Evolutionary conservation across 1,140 invertebrate genomes (phyloP), one percentile per base, ranked within the genome.

Genomic region (Aricia agestis): DNA sequence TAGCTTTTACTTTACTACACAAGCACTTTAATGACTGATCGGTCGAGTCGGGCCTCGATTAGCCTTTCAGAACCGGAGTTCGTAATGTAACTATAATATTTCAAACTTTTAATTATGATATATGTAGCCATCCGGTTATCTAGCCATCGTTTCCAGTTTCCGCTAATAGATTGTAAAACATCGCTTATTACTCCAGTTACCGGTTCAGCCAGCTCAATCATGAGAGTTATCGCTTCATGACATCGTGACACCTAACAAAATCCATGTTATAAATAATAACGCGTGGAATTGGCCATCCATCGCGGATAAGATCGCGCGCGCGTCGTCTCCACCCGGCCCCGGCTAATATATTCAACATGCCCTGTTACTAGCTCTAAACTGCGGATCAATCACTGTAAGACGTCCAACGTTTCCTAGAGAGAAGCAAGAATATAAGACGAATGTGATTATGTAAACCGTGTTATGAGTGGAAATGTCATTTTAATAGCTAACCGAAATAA

Each of bases 251-350:
- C 31, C 19, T 13, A 52, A 68, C 45, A 67, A 67, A 67, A 68
- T 68, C 57, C 52, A 68, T 57, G 31, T 68, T 68, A 58, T 68
- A n/a, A 68, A 31, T 68, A 57, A 68, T 52, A 3, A 52, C 45
- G 45, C 45, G 45, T 15, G 45, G 45, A 52, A 52, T 36, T 52
- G 45, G 45, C 45, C 45, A 52, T 52, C 45, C 45, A 15, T 52
- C 45, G 10, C 45, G 45, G 45, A 52, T 52, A 52, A 52, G 6
- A 52, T 52, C 45, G 45, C 45, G 45, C 45, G 45, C 45, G 9
- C 45, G 45, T 42, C 45, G 45, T 11, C 10, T 52, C 0, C 36
- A 52, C 45, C 13, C 13, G 45, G 11, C 6, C 45, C 4, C 13
- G 45, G 11, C 6, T 52, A 52, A 52, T 52, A 52, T 52, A 52